Conservation (phyloP, 1,140 invertebrate genomes). For the Mamestra configurata region DNA sequence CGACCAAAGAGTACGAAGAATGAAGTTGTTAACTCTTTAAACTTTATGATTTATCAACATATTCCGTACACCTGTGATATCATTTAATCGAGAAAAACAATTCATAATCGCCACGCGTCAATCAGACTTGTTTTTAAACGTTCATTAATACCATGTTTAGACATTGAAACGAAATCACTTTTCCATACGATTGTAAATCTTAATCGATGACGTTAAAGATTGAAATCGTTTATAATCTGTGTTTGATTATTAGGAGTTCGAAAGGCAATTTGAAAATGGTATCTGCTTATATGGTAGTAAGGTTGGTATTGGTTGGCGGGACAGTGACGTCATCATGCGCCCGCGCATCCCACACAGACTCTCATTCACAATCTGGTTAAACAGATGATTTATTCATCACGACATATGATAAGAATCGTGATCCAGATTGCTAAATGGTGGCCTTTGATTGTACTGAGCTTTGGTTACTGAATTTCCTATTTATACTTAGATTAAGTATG, state of each 20-base stretch:
- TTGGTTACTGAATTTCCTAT: conserved; percentile 42
- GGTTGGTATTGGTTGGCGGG: conserved; percentile 55
- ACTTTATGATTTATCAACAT: conserved; percentile 46
- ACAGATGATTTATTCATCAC: conserved; percentile 70
- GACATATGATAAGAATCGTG: conserved; percentile 58
- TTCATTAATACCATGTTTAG: conserved; percentile 49
- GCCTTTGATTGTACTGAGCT: conserved; percentile 50
- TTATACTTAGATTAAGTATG: conserved; percentile 19
- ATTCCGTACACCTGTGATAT: conserved; percentile 44
- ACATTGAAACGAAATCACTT: conserved; percentile 49
- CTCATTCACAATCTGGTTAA: conserved; percentile 59
- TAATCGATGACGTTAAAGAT: conserved; percentile 20
- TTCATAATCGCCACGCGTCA: conserved; percentile 38
- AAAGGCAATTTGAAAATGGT: conserved; percentile 57
- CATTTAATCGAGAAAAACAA: conserved; percentile 38
- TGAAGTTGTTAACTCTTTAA: conserved; percentile 35
- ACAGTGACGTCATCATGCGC: conserved; percentile 67
- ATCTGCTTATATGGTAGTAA: conserved; percentile 58
- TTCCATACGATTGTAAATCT: conserved; percentile 13
- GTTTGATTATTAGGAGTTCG: conserved; percentile 28
- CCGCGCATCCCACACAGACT: conserved; percentile 68
- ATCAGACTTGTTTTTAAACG: conserved; percentile 48
- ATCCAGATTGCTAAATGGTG: conserved; percentile 57
- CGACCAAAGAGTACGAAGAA: background rate
- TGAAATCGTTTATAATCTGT: background rate